Base-by-base conservation (phyloP, 64 coral and sea anemone genomes). In the Cladopsammia gracilis region DNA sequence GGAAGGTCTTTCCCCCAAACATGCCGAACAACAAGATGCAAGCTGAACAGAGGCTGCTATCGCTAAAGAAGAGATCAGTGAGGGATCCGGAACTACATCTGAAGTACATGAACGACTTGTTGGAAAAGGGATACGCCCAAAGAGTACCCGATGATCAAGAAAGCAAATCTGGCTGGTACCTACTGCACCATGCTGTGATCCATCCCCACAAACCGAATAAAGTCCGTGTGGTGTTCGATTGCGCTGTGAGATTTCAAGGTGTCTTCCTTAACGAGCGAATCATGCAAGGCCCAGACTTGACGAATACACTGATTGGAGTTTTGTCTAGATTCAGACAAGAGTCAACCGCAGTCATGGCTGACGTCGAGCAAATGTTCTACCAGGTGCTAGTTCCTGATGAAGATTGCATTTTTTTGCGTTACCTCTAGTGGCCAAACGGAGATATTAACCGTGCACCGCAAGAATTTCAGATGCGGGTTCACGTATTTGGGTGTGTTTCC, bases 101-200 rank as follows among this genome's bases (percentile, higher is more conserved):
- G 42, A 89, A 80, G 64, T 94, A 94, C 65, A 94, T 95, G 86
- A 56, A 75, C 16, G 93, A 89, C 70, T 79, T 95, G 42, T 62
- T 77, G 8, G 73, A 79, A 42, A 87, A 93, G 50, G 85, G 85
- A 25, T 87, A 93, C 67, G 73, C 77, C 20, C 76, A 70, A 57
- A 89, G 70, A 24, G 93, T 89, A 62, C 80, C 80, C 48, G 64
- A 64, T 16, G 24, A 65, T 64, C 58, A 44, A 43, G 74, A 65
- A 65, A 58, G 61, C 43, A 51, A 57, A 20, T 25, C 64, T 74
- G 64, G 56, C 18, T 90, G 88, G 88, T 80, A 79, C 20, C 50
- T 90, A 57, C 88, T 75, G 22, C 88, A 90, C 62, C 88, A 90
- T 64, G 75, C 49, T 11, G 88, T 90, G 34, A 76, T 68, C 45